Evolutionary conservation across 2,113 vertebrate genomes (phyloP).

Genomic region (Elephantulus edwardii): DNA sequence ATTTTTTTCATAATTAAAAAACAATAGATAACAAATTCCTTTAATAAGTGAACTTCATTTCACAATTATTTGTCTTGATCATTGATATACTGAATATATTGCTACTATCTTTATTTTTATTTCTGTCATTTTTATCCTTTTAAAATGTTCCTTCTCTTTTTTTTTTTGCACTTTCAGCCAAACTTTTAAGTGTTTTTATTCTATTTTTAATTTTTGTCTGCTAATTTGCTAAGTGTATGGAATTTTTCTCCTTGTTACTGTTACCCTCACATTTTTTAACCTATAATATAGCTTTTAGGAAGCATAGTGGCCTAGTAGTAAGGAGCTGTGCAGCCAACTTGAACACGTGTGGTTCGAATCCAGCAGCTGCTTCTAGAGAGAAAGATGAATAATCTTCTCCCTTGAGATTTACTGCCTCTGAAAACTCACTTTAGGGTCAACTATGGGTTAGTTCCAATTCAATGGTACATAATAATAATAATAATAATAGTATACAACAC

Average conservation of each 20-base stretch:
- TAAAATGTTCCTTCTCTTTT: not conserved
- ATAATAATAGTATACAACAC: no score
- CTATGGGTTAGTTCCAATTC: no score
- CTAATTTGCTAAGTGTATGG: conserved; percentile 20
- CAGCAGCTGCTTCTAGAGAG: no score
- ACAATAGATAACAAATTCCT: not conserved
- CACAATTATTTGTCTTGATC: conserved; percentile 28
- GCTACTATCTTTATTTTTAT: not conserved
- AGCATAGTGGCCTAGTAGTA: no score
- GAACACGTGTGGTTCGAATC: no score
- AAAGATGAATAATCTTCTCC: no score
- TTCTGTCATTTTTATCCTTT: not conserved
- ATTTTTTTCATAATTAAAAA: conserved; percentile 17
- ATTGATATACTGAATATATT: not conserved
- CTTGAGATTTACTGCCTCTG: no score
- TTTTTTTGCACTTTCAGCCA: conserved; percentile 4
- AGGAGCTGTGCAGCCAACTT: no score
- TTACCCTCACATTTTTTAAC: conserved; percentile 28
- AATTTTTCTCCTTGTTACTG: not conserved
- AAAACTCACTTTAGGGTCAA: no score
- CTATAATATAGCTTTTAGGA: no score
- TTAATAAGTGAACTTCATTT: conserved; percentile 45
- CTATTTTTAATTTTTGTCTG: conserved; percentile 30
- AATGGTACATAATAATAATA: no score
- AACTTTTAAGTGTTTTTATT: conserved; percentile 9